Evolutionary conservation across 2,797 vertebrate species (phyloP).

Genomic region (Onychomys arenicola): DNA sequence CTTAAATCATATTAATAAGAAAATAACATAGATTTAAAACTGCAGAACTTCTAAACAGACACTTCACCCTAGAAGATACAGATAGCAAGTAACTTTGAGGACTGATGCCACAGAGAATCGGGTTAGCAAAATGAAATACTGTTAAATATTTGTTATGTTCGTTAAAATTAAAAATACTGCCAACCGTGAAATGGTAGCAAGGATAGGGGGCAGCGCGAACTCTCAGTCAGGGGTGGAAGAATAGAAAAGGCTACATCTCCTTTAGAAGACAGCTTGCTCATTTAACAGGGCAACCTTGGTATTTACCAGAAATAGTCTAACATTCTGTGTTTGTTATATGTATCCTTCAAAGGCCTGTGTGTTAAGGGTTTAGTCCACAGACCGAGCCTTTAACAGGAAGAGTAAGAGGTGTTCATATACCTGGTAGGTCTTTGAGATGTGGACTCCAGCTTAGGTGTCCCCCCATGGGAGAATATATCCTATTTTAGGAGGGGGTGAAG

Average conservation of each 20-base stretch:
- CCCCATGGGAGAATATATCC: too few relatives aligned
- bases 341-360: neutral
- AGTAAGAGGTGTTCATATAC: neutral
- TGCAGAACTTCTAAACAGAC: neutral
- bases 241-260: neutral
- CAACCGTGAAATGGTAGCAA: neutral
- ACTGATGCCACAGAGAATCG: neutral
- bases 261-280: neutral
- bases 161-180: neutral
- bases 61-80: neutral
- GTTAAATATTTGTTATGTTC: neutral
- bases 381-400: neutral
- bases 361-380: neutral
- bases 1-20: neutral
- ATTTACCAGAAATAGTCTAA: neutral
- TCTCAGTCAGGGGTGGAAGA: neutral
- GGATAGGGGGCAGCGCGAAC: neutral
- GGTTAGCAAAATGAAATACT: neutral
- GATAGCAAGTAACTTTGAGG: neutral
- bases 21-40: neutral
- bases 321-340: neutral
- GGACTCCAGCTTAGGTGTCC: too few relatives aligned
- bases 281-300: neutral
- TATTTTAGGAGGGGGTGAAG: too few relatives aligned
- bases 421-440: neutral